Evolutionary conservation across 2,797 vertebrate genomes (phyloP).

Genomic region (Graptemys geographica): DNA sequence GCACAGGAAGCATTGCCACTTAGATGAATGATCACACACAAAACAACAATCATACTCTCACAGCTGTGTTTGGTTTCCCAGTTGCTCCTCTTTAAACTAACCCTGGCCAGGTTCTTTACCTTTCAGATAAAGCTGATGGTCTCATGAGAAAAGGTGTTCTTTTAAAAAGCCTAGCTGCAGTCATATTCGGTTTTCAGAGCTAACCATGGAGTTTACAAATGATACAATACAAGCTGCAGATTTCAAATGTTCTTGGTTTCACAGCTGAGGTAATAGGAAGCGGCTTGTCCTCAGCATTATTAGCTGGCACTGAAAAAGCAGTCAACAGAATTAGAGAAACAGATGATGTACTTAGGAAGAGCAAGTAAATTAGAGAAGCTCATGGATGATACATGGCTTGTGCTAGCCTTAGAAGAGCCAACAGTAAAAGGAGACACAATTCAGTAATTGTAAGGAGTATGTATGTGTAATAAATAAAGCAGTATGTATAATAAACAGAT

Average conservation of each 20-base stretch:
- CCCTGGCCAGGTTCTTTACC: not conserved
- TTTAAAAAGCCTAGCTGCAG: not conserved
- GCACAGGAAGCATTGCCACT: not conserved
- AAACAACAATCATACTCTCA: not conserved
- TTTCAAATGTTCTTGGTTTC: slow-evolving; percentile 13
- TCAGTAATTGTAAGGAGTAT: slow-evolving; percentile 36
- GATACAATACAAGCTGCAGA: not conserved
- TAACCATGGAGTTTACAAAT: not conserved
- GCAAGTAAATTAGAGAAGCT: slow-evolving; percentile 39
- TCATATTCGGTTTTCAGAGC: not conserved
- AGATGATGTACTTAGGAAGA: slow-evolving; percentile 14
- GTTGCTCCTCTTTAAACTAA: not conserved
- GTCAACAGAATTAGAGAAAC: slow-evolving; percentile 55
- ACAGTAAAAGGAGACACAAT: slow-evolving; percentile 12
- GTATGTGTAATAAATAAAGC: not conserved
- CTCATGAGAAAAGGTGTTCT: not conserved
- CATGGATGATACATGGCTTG: slow-evolving; percentile 1
- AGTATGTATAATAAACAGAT: slow-evolving; percentile 45
- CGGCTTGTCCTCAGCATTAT: slow-evolving; percentile 2
- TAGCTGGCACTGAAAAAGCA: slow-evolving; percentile 12
- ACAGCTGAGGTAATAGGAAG: slow-evolving; percentile 36
- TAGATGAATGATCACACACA: not conserved
- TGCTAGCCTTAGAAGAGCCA: slow-evolving; percentile 1
- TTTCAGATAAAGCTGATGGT: not conserved
- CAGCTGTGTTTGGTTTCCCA: not conserved